phyloP scores from a whole-genome alignment of 2,797 vertebrate species.

The Mus minutoides region DNA sequence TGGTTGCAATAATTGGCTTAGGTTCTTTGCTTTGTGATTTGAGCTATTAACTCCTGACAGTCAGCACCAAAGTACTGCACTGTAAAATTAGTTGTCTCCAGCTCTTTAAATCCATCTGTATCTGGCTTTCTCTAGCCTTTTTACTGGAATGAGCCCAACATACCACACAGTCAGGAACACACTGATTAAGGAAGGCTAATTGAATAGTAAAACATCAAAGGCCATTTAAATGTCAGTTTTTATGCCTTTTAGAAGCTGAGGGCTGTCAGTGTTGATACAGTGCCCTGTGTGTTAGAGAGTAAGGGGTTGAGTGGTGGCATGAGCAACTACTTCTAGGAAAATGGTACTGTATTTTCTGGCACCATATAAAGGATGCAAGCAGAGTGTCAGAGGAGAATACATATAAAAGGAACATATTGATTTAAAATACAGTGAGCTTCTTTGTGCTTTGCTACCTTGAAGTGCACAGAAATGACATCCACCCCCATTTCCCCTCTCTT shows the following conservation, averaged over 20 bases:
- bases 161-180: background rate
- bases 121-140: background rate
- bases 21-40: background rate
- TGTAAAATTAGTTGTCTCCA: background rate
- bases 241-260: background rate
- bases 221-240: constrained; percentile 21
- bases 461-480: background rate
- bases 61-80: background rate
- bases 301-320: background rate
- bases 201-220: constrained; percentile 57
- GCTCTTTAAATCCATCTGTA: background rate
- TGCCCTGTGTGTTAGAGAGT: background rate
- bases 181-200: constrained; percentile 34
- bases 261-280: background rate
- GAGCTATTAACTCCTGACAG: background rate
- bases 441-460: background rate
- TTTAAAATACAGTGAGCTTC: background rate
- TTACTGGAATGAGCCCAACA: background rate
- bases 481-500: constrained; percentile 19
- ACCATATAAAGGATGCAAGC: background rate
- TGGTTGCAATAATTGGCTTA: background rate
- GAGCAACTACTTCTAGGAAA: constrained; percentile 19
- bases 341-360: background rate
- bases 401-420: background rate
- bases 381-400: background rate